Evolutionary conservation across 1,140 invertebrate genomes (phyloP), one percentile per base, ranked within the genome.

Genomic region (Drosophila kohkoa): DNA sequence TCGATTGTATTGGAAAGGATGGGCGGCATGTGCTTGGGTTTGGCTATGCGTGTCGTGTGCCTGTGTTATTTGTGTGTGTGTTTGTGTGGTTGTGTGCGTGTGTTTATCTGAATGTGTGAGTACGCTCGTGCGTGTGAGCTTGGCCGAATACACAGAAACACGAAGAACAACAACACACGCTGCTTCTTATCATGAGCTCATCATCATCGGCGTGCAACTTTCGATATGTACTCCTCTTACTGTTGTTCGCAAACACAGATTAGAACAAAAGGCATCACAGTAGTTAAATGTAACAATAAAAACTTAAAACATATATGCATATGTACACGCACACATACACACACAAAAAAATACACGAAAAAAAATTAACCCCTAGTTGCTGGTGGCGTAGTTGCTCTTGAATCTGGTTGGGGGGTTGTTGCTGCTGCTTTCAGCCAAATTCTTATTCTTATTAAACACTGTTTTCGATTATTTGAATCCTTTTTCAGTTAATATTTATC

Each of bases 141-240:
- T 38, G 41, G 1, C 6, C 13, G 45, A 65, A 55, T 63, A 30
- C 48, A 49, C 25, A 74, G 60, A 68, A 38, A 68, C 60, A 54
- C 28, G 48, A 41, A 62, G 30, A 58, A 51, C 15, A 55, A 65
- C 20, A 55, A 51, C 54, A 43, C 20, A 32, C 20, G 25, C 41
- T 52, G 52, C 58, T 3, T 10, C 72, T 75, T 70, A 75, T 75
- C 72, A 63, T 75, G 72, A 75, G 67, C 72, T 75, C 72, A 75
- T 75, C 72, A 62, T 63, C 30, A 10, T 62, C 28, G 4, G 43
- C 54, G 55, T 28, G 16, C n/a, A 69, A 51, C 51, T 55, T 55
- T 57, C 57, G 16, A 60, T 48, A 46, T 35, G 32, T 48, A 57
- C 13, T 2, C 52, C 8, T 25, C 11, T 16, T 41, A 55, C 1